Percentiles rank a stretch among this genome's conserved stretches.
These are phyloP conservation scores for Cynaeus angustus DNA, from an alignment of 2,888 invertebrate genomes.

Conservation along the genomic window DNA sequence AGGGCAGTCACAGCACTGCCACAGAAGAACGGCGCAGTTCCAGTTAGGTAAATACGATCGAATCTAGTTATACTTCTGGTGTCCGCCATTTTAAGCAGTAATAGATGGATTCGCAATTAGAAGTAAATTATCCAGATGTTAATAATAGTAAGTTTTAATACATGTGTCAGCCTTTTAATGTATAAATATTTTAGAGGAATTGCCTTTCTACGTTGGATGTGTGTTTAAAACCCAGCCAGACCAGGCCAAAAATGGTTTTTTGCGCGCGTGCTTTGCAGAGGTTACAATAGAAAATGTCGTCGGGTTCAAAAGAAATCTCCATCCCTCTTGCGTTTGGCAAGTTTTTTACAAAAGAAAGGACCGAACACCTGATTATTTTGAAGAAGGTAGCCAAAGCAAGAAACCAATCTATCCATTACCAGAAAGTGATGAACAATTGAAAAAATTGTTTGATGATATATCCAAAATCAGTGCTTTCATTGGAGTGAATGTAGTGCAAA, in stretches of 20 bases:
- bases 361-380: slow-evolving; percentile 12
- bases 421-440: slow-evolving; percentile 8
- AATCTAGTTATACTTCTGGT: too few species aligned
- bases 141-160: slow-evolving; percentile 31
- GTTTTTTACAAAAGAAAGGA: slow-evolving; percentile 24
- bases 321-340: slow-evolving; percentile 17
- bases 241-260: slow-evolving; percentile 17
- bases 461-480: slow-evolving; percentile 2
- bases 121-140: slow-evolving; percentile 24
- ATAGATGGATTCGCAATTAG: too few species aligned
- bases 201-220: slow-evolving; percentile 20
- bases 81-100: too few species aligned
- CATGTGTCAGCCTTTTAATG: slow-evolving; percentile 34
- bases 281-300: slow-evolving; percentile 11
- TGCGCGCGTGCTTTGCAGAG: slow-evolving; percentile 13
- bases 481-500: slow-evolving; percentile 9
- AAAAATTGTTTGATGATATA: slow-evolving; percentile 10
- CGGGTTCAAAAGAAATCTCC: slow-evolving; percentile 6
- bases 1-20: too few species aligned
- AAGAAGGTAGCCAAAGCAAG: slow-evolving; percentile 7
- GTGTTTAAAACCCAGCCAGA: slow-evolving; percentile 6
- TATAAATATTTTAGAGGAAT: slow-evolving; percentile 35
- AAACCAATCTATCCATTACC: not conserved
- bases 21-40: too few species aligned
- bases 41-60: too few species aligned